Evolutionary conservation across 2,888 invertebrate genomes (phyloP).

Genomic region (Drosophila leonis): DNA sequence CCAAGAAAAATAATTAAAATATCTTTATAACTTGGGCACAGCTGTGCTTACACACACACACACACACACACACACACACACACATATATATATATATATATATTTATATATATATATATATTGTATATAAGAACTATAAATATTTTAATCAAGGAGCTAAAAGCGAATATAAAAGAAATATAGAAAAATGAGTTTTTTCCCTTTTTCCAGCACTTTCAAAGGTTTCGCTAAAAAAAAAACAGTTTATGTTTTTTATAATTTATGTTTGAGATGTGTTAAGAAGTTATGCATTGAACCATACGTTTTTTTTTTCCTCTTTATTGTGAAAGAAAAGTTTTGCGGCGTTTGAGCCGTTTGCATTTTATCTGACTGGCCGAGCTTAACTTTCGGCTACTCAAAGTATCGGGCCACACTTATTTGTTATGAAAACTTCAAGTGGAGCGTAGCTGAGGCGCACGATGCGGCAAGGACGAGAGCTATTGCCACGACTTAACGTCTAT

Average conservation of each 20-base stretch:
- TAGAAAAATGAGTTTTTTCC: conserved; percentile 22
- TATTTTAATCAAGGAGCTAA: conserved; percentile 60
- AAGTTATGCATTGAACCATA: conserved; percentile 65
- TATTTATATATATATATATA: too few relatives aligned
- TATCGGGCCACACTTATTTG: conserved; percentile 73
- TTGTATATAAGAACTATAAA: conserved; percentile 48
- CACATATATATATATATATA: too few relatives aligned
- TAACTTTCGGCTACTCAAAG: conserved; percentile 71
- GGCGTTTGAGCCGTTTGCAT: conserved; percentile 54
- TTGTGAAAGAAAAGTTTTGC: conserved; percentile 43
- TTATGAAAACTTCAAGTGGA: conserved; percentile 66
- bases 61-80: too few relatives aligned
- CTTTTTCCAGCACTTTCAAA: conserved; percentile 27
- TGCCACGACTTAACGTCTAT: conserved; percentile 54
- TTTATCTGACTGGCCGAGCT: conserved; percentile 58
- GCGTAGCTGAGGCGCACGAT: conserved; percentile 2
- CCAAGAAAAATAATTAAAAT: conserved; percentile 64
- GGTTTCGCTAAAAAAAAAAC: conserved; percentile 24
- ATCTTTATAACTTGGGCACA: conserved; percentile 24
- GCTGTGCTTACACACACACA: conserved; percentile 24
- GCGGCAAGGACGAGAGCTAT: conserved; percentile 17
- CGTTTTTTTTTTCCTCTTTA: conserved; percentile 20
- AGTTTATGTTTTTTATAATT: conserved; percentile 39
- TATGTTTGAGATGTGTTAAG: conserved; percentile 54
- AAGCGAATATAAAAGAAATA: conserved; percentile 21